Conservation (phyloP, 1,140 invertebrate species). For the Ditylenchus dipsaci region DNA sequence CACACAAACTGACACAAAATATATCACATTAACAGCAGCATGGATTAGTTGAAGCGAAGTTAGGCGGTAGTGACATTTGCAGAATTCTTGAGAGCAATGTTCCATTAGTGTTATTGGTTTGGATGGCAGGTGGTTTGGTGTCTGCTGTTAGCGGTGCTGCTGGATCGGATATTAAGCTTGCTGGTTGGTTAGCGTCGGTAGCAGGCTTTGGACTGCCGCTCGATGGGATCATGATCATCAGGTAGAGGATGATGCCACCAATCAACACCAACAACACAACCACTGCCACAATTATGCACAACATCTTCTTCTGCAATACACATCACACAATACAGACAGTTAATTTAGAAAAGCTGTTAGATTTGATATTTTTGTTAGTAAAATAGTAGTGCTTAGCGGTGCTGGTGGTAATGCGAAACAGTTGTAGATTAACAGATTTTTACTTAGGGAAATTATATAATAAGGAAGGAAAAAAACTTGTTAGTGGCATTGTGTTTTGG, state of each 20-base stretch:
- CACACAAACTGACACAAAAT: not conserved
- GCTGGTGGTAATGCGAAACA: not conserved
- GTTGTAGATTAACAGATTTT: no score
- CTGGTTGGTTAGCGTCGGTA: not conserved
- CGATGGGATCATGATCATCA: slow-evolving; percentile 30
- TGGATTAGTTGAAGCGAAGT: not conserved
- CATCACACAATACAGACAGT: not conserved
- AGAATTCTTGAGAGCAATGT: not conserved
- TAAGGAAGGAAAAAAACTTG: no score
- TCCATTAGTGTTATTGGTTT: not conserved
- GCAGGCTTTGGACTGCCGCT: not conserved
- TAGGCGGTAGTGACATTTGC: not conserved
- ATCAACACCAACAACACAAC: slow-evolving; percentile 47
- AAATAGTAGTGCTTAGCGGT: not conserved
- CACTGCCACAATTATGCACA: slow-evolving; percentile 38
- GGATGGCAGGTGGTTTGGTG: not conserved
- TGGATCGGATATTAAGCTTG: not conserved
- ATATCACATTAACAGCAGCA: not conserved
- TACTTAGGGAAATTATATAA: no score
- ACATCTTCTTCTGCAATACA: slow-evolving; percentile 53
- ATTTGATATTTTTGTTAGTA: no score
- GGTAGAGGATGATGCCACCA: slow-evolving; percentile 49
- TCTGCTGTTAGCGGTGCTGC: not conserved
- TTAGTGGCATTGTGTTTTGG: no score
- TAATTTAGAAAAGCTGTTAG: no score